Evolutionary conservation across 2,113 vertebrate species (phyloP), one percentile per base, ranked within the genome.

Genomic region (Sisor rabdophorus): DNA sequence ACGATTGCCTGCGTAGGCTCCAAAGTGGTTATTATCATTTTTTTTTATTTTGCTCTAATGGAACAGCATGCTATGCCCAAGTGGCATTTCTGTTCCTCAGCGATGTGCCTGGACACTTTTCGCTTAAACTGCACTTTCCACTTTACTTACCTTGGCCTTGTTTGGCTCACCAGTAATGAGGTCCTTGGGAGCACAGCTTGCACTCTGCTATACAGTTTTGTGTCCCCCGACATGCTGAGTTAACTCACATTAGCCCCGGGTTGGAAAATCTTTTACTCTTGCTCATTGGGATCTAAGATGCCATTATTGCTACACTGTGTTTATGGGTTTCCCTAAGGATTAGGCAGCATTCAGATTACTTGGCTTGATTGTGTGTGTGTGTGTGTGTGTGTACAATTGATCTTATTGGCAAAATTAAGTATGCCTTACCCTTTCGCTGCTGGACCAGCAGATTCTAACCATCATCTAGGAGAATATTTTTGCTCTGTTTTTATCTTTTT

Each of bases 91-190:
- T 53, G 52, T 71, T 71, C 56, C 56, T 47, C 50, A 19, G 22
- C 7, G 36, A 64, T 65, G 77, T 55, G 69, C 81, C 80, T 84
- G 63, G 83, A 81, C 88, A 87, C 53, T 79, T 85, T 90, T 87
- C 87, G 89, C 90, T 89, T 91, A 87, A 91, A 85, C 88, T 91
- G 90, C 90, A 91, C 81, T 91, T 91, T 91, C 89, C 48, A 80
- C 85, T 86, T 88, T 89, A 88, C 88, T 89, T 91, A 89, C 89
- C 84, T 71, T 28, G 32, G 54, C 48, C 68, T 84, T 89, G 83
- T 88, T 89, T 87, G 85, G 87, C 78, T 85, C 71, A 81, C 86
- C 88, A 83, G 87, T 91, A 91, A 92, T 91, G 91, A 91, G 90
- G 86, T 90, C 87, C 90, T 90, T 84, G 88, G 90, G 91, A 91